These are phyloP conservation scores for Microcebus lehilahytsara DNA, from an alignment of 2,113 vertebrate species.

Conservation along the genomic window DNA sequence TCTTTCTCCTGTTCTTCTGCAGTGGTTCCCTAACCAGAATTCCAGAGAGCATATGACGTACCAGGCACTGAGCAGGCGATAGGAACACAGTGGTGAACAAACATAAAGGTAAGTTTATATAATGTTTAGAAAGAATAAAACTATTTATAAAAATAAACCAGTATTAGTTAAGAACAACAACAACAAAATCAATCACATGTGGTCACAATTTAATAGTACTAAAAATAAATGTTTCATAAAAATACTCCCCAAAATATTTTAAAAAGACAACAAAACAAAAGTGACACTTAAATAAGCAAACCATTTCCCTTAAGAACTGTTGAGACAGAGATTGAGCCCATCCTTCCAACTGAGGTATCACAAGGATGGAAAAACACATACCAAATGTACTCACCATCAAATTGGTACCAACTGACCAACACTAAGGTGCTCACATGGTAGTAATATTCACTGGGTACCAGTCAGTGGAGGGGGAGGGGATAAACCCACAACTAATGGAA, in stretches of 20 bases:
- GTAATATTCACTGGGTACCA: no score
- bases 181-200: not conserved
- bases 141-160: slow-evolving; percentile 1
- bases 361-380: no score
- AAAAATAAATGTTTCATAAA: not conserved
- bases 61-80: not conserved
- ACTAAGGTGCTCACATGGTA: no score
- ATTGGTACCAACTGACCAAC: no score
- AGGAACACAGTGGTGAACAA: not conserved
- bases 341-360: no score
- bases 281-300: not conserved
- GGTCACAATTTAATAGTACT: not conserved
- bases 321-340: not conserved
- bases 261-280: slow-evolving; percentile 45
- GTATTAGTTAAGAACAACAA: not conserved
- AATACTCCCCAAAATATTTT: not conserved
- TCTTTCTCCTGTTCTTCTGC: not conserved
- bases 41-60: not conserved
- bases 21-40: not conserved
- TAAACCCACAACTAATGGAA: no score
- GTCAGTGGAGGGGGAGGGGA: no score
- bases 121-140: not conserved
- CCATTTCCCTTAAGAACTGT: not conserved
- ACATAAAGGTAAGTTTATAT: not conserved
- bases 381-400: no score